phyloP scores from a whole-genome alignment of 2,888 invertebrate genomes.

The Drosophila tripunctata region DNA sequence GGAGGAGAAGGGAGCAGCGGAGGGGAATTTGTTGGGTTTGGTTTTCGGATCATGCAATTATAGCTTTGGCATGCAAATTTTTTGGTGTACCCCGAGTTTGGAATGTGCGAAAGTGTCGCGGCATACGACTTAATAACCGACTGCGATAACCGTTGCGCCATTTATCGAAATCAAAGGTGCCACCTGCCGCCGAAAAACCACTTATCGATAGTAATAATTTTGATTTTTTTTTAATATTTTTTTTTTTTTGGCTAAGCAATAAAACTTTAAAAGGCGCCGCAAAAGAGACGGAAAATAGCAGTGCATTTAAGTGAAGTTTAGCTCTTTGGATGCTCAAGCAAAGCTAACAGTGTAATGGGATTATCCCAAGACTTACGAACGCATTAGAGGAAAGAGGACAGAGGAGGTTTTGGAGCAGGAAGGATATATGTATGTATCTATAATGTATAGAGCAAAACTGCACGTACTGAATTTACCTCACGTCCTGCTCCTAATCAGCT shows the following conservation, averaged over 20 bases:
- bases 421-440: conserved; percentile 44
- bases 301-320: conserved; percentile 47
- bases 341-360: conserved; percentile 76
- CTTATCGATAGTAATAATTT: conserved; percentile 33
- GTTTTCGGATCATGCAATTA: conserved; percentile 71
- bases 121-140: conserved; percentile 21
- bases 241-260: conserved; percentile 10
- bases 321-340: conserved; percentile 42
- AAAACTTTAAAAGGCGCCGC: conserved; percentile 62
- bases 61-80: conserved; percentile 78
- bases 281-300: conserved; percentile 55
- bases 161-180: conserved; percentile 64
- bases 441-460: conserved; percentile 49
- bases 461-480: conserved; percentile 42
- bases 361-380: conserved; percentile 82
- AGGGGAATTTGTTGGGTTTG: conserved; percentile 24
- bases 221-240: conserved; percentile 14
- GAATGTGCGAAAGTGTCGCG: conserved; percentile 60
- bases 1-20: neutral
- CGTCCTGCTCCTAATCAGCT: conserved; percentile 56
- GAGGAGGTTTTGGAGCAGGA: neutral
- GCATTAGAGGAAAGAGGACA: conserved; percentile 62
- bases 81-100: conserved; percentile 17
- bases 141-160: conserved; percentile 24
- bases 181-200: conserved; percentile 65